These are phyloP conservation scores for Apantesis nais DNA, from an alignment of 2,888 invertebrate species.

Conservation along the genomic window DNA sequence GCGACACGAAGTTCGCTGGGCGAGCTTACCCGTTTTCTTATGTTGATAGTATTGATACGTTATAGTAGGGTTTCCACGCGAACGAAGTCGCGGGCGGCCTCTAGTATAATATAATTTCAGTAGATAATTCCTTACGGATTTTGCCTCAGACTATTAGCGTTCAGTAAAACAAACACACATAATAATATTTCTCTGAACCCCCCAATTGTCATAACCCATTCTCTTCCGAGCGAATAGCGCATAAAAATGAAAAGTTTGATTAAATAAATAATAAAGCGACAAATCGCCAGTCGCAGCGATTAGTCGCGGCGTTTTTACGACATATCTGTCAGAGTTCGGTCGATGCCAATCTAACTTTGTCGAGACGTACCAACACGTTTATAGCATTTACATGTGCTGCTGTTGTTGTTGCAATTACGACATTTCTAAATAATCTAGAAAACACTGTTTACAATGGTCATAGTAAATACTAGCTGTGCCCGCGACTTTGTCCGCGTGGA, in stretches of 20 bases:
- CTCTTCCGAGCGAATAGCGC: conserved; percentile 28
- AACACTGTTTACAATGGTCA: too few species aligned
- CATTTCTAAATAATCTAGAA: background rate
- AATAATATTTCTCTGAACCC: conserved; percentile 1
- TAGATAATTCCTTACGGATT: background rate
- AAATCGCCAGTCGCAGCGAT: conserved; percentile 48
- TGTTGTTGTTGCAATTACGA: conserved; percentile 18
- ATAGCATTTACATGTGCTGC: conserved; percentile 63
- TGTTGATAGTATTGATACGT: too few species aligned
- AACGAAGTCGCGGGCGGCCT: too few species aligned
- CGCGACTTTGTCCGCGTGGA: too few species aligned
- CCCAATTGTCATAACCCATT: conserved; percentile 35
- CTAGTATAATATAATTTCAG: too few species aligned
- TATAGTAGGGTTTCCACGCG: too few species aligned
- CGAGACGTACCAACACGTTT: conserved; percentile 65
- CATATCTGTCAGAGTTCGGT: conserved; percentile 67
- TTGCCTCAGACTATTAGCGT: background rate
- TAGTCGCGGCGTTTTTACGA: conserved; percentile 69
- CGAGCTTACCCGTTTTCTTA: too few species aligned
- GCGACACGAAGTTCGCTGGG: too few species aligned
- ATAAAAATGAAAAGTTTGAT: conserved; percentile 44
- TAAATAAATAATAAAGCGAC: conserved; percentile 41
- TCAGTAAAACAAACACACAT: conserved; percentile 2
- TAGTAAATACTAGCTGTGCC: too few species aligned
- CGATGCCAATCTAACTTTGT: conserved; percentile 81